Percentiles rank a stretch among this genome's conserved stretches.
Conservation (phyloP, 1,140 invertebrate species). For the Drosophila suzukii region DNA sequence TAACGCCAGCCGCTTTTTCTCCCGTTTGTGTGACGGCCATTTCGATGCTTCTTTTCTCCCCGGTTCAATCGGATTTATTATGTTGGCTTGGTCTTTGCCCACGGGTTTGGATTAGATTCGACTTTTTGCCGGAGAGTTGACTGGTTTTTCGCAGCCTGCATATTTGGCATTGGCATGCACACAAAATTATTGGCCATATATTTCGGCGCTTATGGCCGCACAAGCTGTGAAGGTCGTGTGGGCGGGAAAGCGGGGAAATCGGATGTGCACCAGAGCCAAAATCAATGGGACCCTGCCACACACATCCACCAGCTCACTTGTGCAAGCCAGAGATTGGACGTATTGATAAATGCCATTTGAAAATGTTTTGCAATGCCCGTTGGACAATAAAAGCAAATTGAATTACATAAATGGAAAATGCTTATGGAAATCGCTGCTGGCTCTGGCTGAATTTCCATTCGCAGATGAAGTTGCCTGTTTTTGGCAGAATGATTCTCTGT, state of each 20-base stretch:
- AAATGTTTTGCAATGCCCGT: constrained; percentile 65
- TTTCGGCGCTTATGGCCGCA: constrained; percentile 52
- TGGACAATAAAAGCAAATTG: constrained; percentile 69
- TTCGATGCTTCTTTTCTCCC: constrained; percentile 44
- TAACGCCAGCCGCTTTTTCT: constrained; percentile 7
- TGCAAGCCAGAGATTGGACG: constrained; percentile 53
- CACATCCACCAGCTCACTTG: constrained; percentile 5
- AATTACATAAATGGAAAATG: constrained; percentile 59
- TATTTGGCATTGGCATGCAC: constrained; percentile 66
- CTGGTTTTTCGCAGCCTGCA: constrained; percentile 45
- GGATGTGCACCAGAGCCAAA: constrained; percentile 64
- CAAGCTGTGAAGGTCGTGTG: constrained; percentile 69
- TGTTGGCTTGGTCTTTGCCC: constrained; percentile 48
- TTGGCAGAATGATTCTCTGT: constrained; percentile 3
- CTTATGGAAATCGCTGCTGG: constrained; percentile 23
- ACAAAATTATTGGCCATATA: constrained; percentile 66
- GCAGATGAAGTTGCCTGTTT: constrained; percentile 15
- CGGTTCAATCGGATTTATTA: constrained; percentile 65
- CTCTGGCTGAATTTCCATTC: constrained; percentile 28
- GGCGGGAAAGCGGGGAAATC: constrained; percentile 36
- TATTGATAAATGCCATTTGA: constrained; percentile 67
- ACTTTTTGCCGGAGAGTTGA: constrained; percentile 34
- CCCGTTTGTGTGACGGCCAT: constrained; percentile 12
- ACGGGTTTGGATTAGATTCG: constrained; percentile 29
- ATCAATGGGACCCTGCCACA: constrained; percentile 53